Conservation (phyloP, 2,797 vertebrate species). For the Amazonetta brasiliensis region DNA sequence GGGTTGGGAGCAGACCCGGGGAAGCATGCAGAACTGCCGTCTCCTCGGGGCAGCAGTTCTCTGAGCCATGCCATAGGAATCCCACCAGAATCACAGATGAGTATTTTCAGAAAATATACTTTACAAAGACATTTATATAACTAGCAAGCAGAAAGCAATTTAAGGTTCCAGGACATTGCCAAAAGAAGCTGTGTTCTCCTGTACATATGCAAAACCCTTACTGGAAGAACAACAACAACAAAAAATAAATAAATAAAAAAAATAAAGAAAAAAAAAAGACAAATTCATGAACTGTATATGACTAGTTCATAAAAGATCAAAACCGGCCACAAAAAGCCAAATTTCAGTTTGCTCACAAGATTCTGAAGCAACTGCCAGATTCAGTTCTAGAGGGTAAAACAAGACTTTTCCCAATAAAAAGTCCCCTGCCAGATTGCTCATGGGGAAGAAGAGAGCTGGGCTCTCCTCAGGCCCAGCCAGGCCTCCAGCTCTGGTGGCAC, state of each 20-base stretch:
- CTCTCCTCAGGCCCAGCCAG: neutral
- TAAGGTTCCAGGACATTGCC: neutral
- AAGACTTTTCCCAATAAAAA: neutral
- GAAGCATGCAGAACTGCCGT: neutral
- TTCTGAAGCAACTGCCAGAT: neutral
- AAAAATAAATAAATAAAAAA: too few species aligned
- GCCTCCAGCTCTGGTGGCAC: neutral
- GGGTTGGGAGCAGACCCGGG: neutral
- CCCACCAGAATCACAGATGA: neutral
- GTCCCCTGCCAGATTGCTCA: neutral
- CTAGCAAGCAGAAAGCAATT: neutral
- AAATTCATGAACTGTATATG: neutral
- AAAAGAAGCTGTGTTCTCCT: neutral
- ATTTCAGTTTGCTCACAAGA: neutral
- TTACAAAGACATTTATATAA: neutral
- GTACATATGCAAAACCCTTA: neutral
- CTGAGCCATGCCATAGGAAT: neutral
- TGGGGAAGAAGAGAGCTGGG: fast-evolving
- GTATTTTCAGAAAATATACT: neutral
- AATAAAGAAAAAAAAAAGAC: too few species aligned
- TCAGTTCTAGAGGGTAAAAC: neutral
- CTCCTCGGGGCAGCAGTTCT: neutral
- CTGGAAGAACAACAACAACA: too few species aligned
- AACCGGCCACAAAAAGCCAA: fast-evolving
- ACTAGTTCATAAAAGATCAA: neutral